Conservation (phyloP, 2,797 vertebrate genomes). For the Cirrhinus molitorella region DNA sequence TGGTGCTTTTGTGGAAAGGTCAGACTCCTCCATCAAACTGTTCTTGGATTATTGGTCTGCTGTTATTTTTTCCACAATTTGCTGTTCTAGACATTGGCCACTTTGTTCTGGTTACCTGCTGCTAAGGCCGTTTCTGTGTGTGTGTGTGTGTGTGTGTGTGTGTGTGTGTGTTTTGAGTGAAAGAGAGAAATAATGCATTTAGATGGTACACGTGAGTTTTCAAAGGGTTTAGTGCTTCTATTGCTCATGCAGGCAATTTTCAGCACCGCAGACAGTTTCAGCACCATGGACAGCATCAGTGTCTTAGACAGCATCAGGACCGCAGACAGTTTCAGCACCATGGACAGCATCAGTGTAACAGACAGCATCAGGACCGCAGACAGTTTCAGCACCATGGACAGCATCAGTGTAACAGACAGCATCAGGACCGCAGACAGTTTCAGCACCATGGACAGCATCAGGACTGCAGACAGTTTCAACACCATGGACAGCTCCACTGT, state of each 20-base stretch:
- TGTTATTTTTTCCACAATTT: not conserved
- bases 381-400: constrained; percentile 1
- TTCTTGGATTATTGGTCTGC: not conserved
- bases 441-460: not conserved
- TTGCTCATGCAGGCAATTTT: not conserved
- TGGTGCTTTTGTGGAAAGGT: not conserved
- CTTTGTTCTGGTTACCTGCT: not conserved
- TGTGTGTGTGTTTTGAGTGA: not conserved
- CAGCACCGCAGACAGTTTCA: constrained; percentile 20
- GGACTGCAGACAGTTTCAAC: too few relatives aligned
- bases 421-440: constrained; percentile 14
- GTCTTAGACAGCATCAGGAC: not conserved
- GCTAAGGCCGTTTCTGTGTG: not conserved
- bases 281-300: not conserved
- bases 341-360: not conserved
- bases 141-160: not conserved
- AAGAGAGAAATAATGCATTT: not conserved
- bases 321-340: not conserved
- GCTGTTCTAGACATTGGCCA: not conserved
- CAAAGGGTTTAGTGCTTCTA: not conserved
- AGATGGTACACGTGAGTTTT: not conserved
- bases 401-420: not conserved
- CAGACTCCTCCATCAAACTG: constrained; percentile 14
- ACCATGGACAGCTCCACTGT: not conserved
- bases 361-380: not conserved